Conservation (phyloP, 2,888 invertebrate genomes). For the Drosophila limbata region DNA sequence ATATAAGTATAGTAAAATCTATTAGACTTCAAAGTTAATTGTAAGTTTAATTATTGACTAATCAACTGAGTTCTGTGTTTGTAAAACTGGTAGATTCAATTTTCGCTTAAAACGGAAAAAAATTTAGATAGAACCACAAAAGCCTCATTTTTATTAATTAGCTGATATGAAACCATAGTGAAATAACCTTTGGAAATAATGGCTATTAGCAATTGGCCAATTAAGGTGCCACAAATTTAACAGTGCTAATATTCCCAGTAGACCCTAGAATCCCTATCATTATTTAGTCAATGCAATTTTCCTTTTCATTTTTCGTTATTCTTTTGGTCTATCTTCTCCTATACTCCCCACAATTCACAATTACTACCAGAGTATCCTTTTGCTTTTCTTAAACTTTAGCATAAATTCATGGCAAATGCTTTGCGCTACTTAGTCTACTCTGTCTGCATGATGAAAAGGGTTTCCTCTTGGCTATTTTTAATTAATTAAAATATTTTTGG, state of each 20-base stretch:
- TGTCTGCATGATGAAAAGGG: slow-evolving; percentile 45
- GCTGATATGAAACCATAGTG: slow-evolving; percentile 20
- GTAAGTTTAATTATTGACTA: not conserved
- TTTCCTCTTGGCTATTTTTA: slow-evolving; percentile 55
- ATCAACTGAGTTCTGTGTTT: not conserved
- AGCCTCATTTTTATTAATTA: slow-evolving; percentile 8
- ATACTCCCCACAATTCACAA: slow-evolving; percentile 34
- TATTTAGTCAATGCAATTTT: slow-evolving; percentile 36
- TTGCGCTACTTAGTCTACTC: slow-evolving; percentile 47
- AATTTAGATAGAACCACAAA: not conserved
- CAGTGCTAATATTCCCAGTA: slow-evolving; percentile 32
- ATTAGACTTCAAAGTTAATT: not conserved
- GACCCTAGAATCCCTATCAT: slow-evolving; percentile 35
- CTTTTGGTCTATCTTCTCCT: slow-evolving; percentile 2
- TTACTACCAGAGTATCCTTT: slow-evolving; percentile 30
- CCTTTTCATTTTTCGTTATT: slow-evolving; percentile 1
- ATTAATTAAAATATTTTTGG: slow-evolving; percentile 68
- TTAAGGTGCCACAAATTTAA: slow-evolving; percentile 55
- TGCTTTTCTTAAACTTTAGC: slow-evolving; percentile 32
- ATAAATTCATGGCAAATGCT: slow-evolving; percentile 56
- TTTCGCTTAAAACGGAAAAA: not conserved
- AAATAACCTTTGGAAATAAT: slow-evolving; percentile 21
- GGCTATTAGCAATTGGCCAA: slow-evolving; percentile 29
- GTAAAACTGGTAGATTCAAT: not conserved
- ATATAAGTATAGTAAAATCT: not conserved